Evolutionary conservation across 2,797 vertebrate species (phyloP), one percentile per base, ranked within the genome.

Genomic region (Cossypha heuglini): DNA sequence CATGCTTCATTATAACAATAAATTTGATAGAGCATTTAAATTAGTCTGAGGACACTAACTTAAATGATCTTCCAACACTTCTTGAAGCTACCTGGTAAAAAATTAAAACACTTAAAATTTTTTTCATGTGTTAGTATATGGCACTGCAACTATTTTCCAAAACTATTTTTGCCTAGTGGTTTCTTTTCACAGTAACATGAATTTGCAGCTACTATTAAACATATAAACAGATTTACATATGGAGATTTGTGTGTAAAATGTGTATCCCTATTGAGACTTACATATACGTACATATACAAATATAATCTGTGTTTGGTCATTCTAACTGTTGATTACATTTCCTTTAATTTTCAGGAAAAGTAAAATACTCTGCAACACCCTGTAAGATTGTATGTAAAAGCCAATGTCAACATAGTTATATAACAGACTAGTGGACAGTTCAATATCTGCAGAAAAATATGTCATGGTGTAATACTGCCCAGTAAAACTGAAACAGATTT

Each of bases 171-270:
- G 14, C 24, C 20, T 16, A 38, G 9, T 63, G 3, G 5, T 64
- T 90, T 76, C 40, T 77, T 68, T 72, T n/a, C 33, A 64, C 5
- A 48, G 33, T 3, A 58, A 66, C 16, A 37, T 64, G 2, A 62
- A 51, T 63, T 35, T 80, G 16, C 73, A 73, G 52, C 12, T 57
- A 22, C 8, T 45, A 19, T 25, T 63, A 67, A 58, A 88, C 4
- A 35, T 6, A 38, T 0, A 21, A 4, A 69, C 6, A 51, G 8
- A 64, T 29, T 49, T 52, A 80, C 11, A 18, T 14, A 28, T 1
- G 17, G 6, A 16, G 1, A 0, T 10, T 21, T 45, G 5, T 19
- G 10, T 16, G 16, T 37, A 31, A 66, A 79, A 51, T 22, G 4
- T 33, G 3, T 25, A 10, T 19, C 43, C 66, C 15, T 49, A 40